Base-by-base conservation (phyloP, 2,888 invertebrate species). In the Leptinotarsa juncta region DNA sequence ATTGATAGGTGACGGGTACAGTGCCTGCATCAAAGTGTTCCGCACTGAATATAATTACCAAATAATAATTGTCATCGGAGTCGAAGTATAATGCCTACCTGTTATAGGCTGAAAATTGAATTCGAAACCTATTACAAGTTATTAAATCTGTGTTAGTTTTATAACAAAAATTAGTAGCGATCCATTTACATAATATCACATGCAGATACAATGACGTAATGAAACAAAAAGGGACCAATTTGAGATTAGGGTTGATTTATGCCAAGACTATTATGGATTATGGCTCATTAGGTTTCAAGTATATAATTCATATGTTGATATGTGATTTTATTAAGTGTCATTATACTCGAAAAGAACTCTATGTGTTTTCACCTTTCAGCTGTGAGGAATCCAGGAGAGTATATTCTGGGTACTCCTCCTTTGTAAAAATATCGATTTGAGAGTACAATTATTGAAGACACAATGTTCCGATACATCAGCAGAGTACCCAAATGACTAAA, bases 1-100 rank as follows among this genome's bases (percentile, higher is more conserved):
- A 62, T 62, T 62, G 62, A 62, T 62, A 62, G n/a, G 62, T 62
- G 62, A 62, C 62, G 16, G 32, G n/a, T 62, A 62, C 62, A 32
- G n/a, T 62, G 32, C 42, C 32, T 2, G 10, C 62, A 62, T 62
- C 62, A 62, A 62, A 62, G 62, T n/a, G 62, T 62, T 62, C 62
- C n/a, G 42, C 62, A n/a, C 16, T n/a, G 62, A 42, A 62, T 32
- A 32, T 62, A 62, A 62, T 62, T 32, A 62, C 32, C 26, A 62
- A 42, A 62, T 42, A 62, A 62, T 62, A 62, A 62, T 62, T 62
- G 62, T 62, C 62, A 62, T 26, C 42, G n/a, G 42, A 62, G 62
- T 42, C 7, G 18, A 32, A 16, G 10, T 62, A 62, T 42, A 62
- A 62, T 62, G 62, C 32, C 32, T 62, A 62, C 32, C 62, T 62